A percentile compares a stretch with the other conserved stretches of the same genome.
phyloP scores from a whole-genome alignment of 2,797 vertebrate species.

The Poecilia velifera region DNA sequence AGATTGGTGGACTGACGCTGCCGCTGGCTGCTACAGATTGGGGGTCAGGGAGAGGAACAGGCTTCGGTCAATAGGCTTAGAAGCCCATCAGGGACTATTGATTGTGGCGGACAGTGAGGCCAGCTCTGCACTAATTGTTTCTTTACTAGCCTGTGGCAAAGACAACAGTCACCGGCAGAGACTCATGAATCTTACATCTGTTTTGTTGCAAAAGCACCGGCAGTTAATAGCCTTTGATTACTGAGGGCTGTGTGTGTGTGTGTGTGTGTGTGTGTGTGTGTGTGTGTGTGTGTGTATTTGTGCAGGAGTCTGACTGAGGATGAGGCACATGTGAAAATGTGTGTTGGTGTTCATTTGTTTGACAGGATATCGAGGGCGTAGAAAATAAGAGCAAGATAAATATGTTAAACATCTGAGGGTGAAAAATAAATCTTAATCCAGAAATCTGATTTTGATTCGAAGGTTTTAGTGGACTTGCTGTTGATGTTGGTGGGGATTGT shows the following conservation, averaged over 20 bases:
- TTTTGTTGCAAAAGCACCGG: constrained; percentile 74
- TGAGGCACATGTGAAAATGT: not conserved
- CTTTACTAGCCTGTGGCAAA: constrained; percentile 84
- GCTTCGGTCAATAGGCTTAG: constrained; percentile 81
- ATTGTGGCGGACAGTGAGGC: constrained; percentile 79
- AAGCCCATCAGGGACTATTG: constrained; percentile 83
- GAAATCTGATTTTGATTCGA: constrained; percentile 7
- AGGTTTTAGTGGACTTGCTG: not conserved
- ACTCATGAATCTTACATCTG: constrained; percentile 84
- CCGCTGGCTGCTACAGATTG: constrained; percentile 67
- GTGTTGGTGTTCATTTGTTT: constrained; percentile 15
- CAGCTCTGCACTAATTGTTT: constrained; percentile 84
- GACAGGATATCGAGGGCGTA: constrained; percentile 13
- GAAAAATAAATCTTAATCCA: constrained; percentile 6
- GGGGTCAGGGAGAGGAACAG: constrained; percentile 71
- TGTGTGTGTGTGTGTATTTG: constrained; percentile 20
- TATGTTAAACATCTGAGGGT: constrained; percentile 16
- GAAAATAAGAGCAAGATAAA: constrained; percentile 8
- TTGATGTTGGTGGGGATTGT: not conserved
- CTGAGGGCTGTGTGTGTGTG: constrained; percentile 41
- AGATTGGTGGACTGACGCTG: constrained; percentile 54
- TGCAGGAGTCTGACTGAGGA: not conserved
- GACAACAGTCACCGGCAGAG: constrained; percentile 77
- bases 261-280: not conserved
- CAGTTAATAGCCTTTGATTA: constrained; percentile 82